A percentile compares a stretch with the other conserved stretches of the same genome.
These are phyloP conservation scores for Strigamia maritima DNA, from an alignment of 2,888 invertebrate species.

Conservation along the genomic window DNA sequence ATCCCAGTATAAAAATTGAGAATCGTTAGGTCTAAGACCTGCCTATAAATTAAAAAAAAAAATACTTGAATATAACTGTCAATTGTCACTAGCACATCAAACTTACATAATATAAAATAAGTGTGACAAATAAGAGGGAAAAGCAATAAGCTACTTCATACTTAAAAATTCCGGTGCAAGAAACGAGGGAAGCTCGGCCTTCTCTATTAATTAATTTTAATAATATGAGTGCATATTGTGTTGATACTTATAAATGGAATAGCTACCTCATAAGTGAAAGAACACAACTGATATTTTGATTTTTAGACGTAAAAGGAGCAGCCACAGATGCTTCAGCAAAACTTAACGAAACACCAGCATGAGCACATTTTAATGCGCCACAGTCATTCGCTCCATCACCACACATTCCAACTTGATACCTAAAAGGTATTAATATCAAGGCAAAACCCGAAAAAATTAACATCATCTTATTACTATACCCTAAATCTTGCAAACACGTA, in stretches of 20 bases:
- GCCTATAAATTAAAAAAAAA: not conserved
- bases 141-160: constrained; percentile 39
- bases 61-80: not conserved
- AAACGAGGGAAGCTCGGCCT: constrained; percentile 35
- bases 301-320: constrained; percentile 49
- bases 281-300: constrained; percentile 47
- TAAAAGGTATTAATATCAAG: constrained; percentile 38
- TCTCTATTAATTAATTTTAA: not conserved
- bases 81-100: not conserved
- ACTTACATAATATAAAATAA: constrained; percentile 17
- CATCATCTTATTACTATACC: constrained; percentile 46
- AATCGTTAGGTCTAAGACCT: not conserved
- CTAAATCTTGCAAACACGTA: constrained; percentile 62
- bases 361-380: constrained; percentile 54
- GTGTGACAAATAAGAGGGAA: constrained; percentile 17
- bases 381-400: constrained; percentile 57
- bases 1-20: constrained; percentile 27
- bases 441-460: not conserved
- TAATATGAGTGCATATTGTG: not conserved
- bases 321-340: constrained; percentile 50
- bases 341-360: constrained; percentile 54
- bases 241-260: not conserved
- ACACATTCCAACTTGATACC: constrained; percentile 59
- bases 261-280: constrained; percentile 45
- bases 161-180: constrained; percentile 38